Base-by-base conservation (phyloP, 2,113 vertebrate species). In the Trematocara marginatum region DNA sequence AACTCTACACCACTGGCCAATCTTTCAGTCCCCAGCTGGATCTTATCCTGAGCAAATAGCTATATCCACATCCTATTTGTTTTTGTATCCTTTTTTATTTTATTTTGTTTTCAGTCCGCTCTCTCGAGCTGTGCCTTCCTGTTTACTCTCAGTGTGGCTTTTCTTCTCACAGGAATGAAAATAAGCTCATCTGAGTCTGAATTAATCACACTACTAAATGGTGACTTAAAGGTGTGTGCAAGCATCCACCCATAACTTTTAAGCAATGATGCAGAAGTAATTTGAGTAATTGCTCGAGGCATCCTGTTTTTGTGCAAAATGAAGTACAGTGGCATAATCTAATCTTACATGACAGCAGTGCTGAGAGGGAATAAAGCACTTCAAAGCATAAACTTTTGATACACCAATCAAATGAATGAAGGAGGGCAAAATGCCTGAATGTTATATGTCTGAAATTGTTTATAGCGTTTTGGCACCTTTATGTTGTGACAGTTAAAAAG, bases 121-220 rank as follows among this genome's bases (percentile, higher is more conserved):
- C 31, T 81, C 52, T 81, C 56, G 6, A 3, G 5, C 45, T 34
- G 66, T 16, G 40, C 20, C 79, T 78, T 23, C 4, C 23, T 82
- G n/a, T 92, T 90, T 86, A 85, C 76, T 45, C 31, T 45, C 18
- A 20, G 35, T 40, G 59, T 49, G 82, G 12, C 45, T 71, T 80
- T 66, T 87, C 29, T 56, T 51, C 35, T 79, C 80, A 59, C 47
- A 79, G 79, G 29, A 88, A 45, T 64, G 31, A 76, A 86, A 89
- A 86, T 88, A 7, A 2, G 59, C 85, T 83, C 82, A 61, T 6
- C 57, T 16, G 35, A 85, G 74, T 80, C 40, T 34, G 59, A 79
- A 91, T 94, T 87, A 90, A 93, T 92, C 90, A 90, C 61, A 54
- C 66, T 8, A 35, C 86, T 91, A 84, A 90, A 83, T 80, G 52